A percentile compares a stretch with the other conserved stretches of the same genome.
phyloP scores from a whole-genome alignment of 1,140 invertebrate genomes.

The Marisa cornuarietis region DNA sequence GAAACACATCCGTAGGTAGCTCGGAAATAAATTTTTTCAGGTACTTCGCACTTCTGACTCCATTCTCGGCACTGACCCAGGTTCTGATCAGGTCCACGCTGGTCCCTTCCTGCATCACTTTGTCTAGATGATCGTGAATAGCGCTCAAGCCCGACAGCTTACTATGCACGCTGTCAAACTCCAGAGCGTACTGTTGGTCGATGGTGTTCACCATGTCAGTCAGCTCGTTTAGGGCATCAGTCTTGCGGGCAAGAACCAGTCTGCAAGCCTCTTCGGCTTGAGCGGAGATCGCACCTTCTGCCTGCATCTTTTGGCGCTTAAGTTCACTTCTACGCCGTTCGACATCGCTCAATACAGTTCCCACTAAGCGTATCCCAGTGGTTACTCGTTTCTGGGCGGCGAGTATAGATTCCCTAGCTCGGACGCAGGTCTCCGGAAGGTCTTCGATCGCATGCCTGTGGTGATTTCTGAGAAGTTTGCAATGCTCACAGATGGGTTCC shows the following conservation, averaged over 20 bases:
- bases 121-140: slow-evolving; percentile 1
- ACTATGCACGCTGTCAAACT: not conserved
- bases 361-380: not conserved
- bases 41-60: not conserved
- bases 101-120: not conserved
- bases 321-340: not conserved
- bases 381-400: not conserved
- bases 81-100: not conserved
- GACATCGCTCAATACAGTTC: not conserved
- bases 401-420: not conserved
- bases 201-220: too few relatives aligned
- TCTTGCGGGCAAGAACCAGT: not conserved
- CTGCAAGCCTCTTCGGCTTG: not conserved
- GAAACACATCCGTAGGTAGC: not conserved
- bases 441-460: not conserved
- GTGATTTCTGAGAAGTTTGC: not conserved
- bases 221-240: too few relatives aligned
- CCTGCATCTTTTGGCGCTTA: not conserved
- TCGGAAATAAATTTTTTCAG: not conserved
- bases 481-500: not conserved
- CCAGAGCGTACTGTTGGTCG: not conserved
- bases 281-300: not conserved
- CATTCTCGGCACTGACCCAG: not conserved
- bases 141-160: not conserved
- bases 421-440: not conserved